Evolutionary conservation across 2,888 invertebrate species (phyloP).

Genomic region (Theodoxus fluviatilis): DNA sequence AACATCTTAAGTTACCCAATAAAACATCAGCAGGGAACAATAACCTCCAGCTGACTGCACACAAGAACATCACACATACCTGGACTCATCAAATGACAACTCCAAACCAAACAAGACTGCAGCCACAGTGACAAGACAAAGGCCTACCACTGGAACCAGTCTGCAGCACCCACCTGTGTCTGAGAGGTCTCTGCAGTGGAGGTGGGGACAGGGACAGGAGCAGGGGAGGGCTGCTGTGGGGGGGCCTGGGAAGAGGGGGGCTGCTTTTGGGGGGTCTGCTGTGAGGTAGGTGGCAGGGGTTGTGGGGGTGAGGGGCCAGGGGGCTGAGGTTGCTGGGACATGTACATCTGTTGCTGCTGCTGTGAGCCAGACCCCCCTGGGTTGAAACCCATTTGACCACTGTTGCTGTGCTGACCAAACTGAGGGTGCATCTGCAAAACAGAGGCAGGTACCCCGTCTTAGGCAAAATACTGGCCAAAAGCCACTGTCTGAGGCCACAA

Average conservation of each 20-base stretch:
- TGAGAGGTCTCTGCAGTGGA: conserved; percentile 47
- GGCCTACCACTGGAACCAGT: not conserved
- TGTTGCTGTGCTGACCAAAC: conserved; percentile 31
- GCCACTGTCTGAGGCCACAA: no score
- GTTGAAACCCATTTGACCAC: conserved; percentile 30
- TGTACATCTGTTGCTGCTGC: conserved; percentile 55
- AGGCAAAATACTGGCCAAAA: no score
- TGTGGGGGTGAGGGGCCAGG: conserved; percentile 38
- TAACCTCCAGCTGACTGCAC: no score
- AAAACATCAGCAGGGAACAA: no score
- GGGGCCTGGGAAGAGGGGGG: conserved; percentile 20
- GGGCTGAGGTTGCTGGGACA: conserved; percentile 31
- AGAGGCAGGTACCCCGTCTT: no score
- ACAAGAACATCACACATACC: no score
- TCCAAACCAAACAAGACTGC: no score
- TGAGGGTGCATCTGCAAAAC: conserved; percentile 35
- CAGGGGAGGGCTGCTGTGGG: conserved; percentile 31
- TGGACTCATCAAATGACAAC: no score
- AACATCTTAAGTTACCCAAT: no score
- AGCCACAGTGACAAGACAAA: not conserved
- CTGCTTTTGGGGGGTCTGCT: not conserved
- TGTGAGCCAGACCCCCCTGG: conserved; percentile 35
- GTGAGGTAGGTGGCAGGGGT: conserved; percentile 27
- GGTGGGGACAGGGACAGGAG: conserved; percentile 35
- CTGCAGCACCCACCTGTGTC: conserved; percentile 38